Base-by-base conservation (phyloP, 2,797 vertebrate species). In the Gymnoscopelus microlampas region DNA sequence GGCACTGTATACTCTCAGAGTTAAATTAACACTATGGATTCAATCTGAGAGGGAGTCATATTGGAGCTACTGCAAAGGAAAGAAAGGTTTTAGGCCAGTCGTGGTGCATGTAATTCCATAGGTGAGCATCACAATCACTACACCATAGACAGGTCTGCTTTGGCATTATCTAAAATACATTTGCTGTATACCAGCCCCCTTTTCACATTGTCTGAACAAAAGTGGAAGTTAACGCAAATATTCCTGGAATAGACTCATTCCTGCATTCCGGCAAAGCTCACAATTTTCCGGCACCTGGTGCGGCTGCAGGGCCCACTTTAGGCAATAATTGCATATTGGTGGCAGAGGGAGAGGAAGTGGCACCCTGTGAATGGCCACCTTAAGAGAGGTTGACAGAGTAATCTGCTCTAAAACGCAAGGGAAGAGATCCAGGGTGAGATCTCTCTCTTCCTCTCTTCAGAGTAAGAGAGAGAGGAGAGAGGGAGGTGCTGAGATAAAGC, bases 271-370 rank as follows among this genome's bases (percentile, higher is more conserved):
- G 29, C 72, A 74, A 87, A 86, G 76, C 78, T 78, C 78, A 64
- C 77, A 55, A 68, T 13, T 84, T 73, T 68, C 51, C 72, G 78
- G 73, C 82, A 80, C 84, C 85, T 77, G 82, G 60, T 68, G 12
- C 26, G 8, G 51, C 26, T 67, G 11, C 3, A 63, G 77, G 79
- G 82, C 68, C 60, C 71, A 78, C 79, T 79, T 87, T 63, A 77
- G 81, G 71, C 58, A 29, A 82, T 85, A 83, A 87, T 78, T 85
- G 87, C 82, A 85, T 84, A 85, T 86, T 86, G 79, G 79, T 74
- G 74, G 73, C 60, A 55, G 60, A 83, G 64, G 70, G 64, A 78
- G 74, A 81, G 78, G 79, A 83, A 88, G 81, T 78, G 80, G 63
- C 82, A 69, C 12, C 63, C 74, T 76, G 85, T 68, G 79, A 85